phyloP scores from a whole-genome alignment of 2,113 vertebrate species.

The Thunnus thynnus region DNA sequence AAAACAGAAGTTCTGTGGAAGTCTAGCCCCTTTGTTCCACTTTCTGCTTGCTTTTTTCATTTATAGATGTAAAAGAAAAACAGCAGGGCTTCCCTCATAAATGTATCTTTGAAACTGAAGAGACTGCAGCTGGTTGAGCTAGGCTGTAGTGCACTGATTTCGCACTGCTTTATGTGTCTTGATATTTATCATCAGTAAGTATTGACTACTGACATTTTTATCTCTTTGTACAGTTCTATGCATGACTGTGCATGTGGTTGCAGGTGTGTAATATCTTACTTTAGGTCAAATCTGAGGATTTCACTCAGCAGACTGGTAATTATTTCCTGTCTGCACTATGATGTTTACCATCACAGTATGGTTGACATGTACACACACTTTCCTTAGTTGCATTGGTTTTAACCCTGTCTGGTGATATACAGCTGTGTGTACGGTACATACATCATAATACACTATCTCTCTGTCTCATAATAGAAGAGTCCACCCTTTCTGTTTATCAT shows the following conservation, averaged over 20 bases:
- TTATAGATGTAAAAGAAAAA: constrained; percentile 28
- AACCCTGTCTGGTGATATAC: constrained; percentile 46
- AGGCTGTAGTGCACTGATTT: constrained; percentile 12
- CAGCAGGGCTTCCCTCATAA: constrained; percentile 34
- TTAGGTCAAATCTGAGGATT: constrained; percentile 26
- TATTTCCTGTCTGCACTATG: constrained; percentile 28
- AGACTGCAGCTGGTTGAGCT: constrained; percentile 26
- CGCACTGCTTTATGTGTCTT: constrained; percentile 12
- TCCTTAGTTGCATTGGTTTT: constrained; percentile 23
- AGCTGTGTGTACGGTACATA: constrained; percentile 63
- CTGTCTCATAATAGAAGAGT: constrained; percentile 28
- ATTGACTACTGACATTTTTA: constrained; percentile 23
- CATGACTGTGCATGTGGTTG: constrained; percentile 22
- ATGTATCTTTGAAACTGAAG: constrained; percentile 36
- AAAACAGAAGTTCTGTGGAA: constrained; percentile 65
- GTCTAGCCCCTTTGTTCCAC: constrained; percentile 67
- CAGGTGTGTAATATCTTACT: constrained; percentile 16
- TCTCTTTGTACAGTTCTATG: not conserved
- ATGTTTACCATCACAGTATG: constrained; percentile 41
- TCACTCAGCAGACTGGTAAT: constrained; percentile 18
- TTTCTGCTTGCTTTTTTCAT: constrained; percentile 47
- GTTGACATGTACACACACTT: constrained; percentile 74
- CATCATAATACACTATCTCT: constrained; percentile 36
- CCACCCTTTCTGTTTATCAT: constrained; percentile 59
- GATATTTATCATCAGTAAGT: constrained; percentile 58